Conservation (phyloP, 2,888 invertebrate species). For the Oxytorus armatus region DNA sequence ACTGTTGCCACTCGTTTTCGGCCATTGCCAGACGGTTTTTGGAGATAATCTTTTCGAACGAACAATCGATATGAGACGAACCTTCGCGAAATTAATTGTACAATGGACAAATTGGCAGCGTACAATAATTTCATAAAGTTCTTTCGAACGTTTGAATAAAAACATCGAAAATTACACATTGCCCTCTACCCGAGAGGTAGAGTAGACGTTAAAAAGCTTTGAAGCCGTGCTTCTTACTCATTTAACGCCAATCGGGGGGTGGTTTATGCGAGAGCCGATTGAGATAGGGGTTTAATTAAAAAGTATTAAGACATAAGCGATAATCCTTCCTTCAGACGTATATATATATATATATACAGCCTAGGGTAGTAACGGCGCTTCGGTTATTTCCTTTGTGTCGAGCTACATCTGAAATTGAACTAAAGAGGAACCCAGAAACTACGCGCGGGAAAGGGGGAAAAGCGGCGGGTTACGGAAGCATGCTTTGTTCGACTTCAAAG, state of each 20-base stretch:
- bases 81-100: neutral
- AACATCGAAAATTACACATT: constrained; percentile 9
- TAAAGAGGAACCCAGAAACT: constrained; percentile 65
- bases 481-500: constrained; percentile 64
- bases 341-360: constrained; percentile 59
- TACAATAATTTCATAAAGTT: neutral
- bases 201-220: constrained; percentile 39
- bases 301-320: constrained; percentile 79
- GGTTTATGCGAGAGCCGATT: constrained; percentile 72
- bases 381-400: constrained; percentile 65
- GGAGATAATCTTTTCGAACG: too few relatives aligned
- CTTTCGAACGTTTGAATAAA: neutral
- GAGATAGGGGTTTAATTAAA: constrained; percentile 80
- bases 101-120: neutral
- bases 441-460: constrained; percentile 66
- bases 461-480: constrained; percentile 51
- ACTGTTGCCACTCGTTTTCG: too few relatives aligned
- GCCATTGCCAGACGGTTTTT: too few relatives aligned
- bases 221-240: neutral
- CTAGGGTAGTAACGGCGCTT: constrained; percentile 64
- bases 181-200: neutral
- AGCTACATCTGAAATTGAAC: too few relatives aligned
- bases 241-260: constrained; percentile 33
- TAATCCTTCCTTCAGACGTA: constrained; percentile 70
- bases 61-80: too few relatives aligned